Evolutionary conservation across 2,888 invertebrate species (phyloP), one percentile per base, ranked within the genome.

Genomic region (Cryptophagus acutangulus): DNA sequence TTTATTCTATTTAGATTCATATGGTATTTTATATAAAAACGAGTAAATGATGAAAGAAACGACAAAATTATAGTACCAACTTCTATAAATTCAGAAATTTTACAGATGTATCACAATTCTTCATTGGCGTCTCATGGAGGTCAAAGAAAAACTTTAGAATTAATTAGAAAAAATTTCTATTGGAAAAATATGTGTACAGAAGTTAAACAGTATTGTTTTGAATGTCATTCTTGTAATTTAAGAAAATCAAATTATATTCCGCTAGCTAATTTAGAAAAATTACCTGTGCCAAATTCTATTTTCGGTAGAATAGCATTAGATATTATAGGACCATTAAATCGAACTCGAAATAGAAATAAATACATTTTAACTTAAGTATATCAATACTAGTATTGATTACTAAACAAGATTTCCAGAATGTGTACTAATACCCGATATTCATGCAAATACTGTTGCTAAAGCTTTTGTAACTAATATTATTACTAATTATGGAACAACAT

Each of bases 301-400:
- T 56, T 56, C 36, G 48, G 56, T 33, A 28, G 49, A 13, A 43
- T 48, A 3, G 39, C 48, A 12, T 38, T 61, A 45, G 58, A 62
- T 31, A 47, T 62, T 6, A 57, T 57, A 1, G 61, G 61, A 4
- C 61, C 56, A 1, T 36, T 61, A 15, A 38, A 44, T 4, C 42
- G 33, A 1, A 49, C 56, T 3, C 2, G 37, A 1, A 25, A 30
- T 2, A 55, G 56, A 18, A 57, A 57, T 35, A 45, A 45, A 28
- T 62, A 58, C 33, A 38, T 62, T 10, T 18, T 62, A 2, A 62
- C 62, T 0, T 54, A n/a, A n/a, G n/a, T n/a, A n/a, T n/a, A n/a
- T n/a, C n/a, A n/a, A n/a, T n/a, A n/a, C n/a, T n/a, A n/a, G 56
- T 20, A 44, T 48, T 15, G 58, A 58, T 33, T 44, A 52, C 43